Conservation (phyloP, 2,113 vertebrate genomes). For the Pelvicachromis taeniatus region DNA sequence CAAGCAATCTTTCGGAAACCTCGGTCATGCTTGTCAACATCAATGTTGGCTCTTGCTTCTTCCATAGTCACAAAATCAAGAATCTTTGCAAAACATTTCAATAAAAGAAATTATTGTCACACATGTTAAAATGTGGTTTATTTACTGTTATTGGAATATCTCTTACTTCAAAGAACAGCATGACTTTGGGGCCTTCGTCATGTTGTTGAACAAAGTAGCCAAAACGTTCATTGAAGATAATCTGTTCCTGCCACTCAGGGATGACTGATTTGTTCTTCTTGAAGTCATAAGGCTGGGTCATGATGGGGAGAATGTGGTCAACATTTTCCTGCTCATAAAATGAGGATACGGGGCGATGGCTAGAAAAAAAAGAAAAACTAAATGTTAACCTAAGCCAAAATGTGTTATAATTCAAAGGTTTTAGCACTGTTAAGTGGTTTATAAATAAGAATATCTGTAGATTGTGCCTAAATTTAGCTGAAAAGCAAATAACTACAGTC, state of each 20-base stretch:
- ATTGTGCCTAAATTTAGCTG: not conserved
- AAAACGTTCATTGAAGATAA: constrained; percentile 93
- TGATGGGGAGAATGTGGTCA: constrained; percentile 85
- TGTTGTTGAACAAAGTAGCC: constrained; percentile 80
- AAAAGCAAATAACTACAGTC: not conserved
- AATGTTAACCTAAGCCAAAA: not conserved
- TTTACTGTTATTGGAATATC: not conserved
- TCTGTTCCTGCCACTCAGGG: constrained; percentile 94
- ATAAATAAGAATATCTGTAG: not conserved
- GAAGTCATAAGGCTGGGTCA: constrained; percentile 91
- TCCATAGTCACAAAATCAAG: constrained; percentile 86
- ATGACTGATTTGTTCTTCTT: constrained; percentile 84
- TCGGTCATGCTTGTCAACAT: constrained; percentile 72
- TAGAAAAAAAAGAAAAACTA: constrained; percentile 36
- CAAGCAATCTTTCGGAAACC: constrained; percentile 91
- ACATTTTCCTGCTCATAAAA: constrained; percentile 82
- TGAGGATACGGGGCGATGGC: constrained; percentile 81
- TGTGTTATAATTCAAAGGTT: not conserved
- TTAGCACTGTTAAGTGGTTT: not conserved
- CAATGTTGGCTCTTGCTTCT: constrained; percentile 76
- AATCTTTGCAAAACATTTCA: constrained; percentile 73
- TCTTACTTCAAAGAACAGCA: constrained; percentile 92
- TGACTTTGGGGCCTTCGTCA: constrained; percentile 76
- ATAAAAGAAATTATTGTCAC: not conserved
- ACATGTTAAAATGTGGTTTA: not conserved